These are phyloP conservation scores for Alviniconcha marisindica DNA, from an alignment of 1,140 invertebrate species.

Conservation along the genomic window DNA sequence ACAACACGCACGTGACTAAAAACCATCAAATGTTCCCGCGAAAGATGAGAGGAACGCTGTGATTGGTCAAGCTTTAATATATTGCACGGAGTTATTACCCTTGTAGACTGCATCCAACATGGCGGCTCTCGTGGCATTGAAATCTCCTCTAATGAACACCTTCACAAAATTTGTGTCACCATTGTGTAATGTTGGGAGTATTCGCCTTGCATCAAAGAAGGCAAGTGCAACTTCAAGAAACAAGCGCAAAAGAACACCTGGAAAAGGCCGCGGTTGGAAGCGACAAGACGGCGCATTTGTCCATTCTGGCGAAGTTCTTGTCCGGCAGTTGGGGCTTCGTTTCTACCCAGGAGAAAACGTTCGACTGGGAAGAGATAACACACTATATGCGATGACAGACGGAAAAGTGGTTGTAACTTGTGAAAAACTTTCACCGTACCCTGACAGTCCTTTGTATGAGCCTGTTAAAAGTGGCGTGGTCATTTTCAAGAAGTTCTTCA, in stretches of 20 bases:
- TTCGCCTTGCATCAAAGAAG: conserved; percentile 31
- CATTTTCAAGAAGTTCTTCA: conserved; percentile 64
- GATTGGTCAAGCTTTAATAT: background rate
- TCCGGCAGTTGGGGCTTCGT: conserved; percentile 59
- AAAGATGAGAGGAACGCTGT: background rate
- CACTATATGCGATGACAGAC: conserved; percentile 58
- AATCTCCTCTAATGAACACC: background rate
- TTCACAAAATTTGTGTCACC: conserved; percentile 10
- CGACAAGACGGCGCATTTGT: conserved; percentile 62
- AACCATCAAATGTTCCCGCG: conserved; percentile 17
- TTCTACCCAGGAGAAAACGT: conserved; percentile 68
- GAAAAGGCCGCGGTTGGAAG: conserved; percentile 48
- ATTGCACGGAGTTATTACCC: background rate
- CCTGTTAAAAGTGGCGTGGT: conserved; percentile 56
- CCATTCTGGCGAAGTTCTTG: conserved; percentile 62
- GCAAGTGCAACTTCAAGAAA: conserved; percentile 38
- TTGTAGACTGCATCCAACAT: conserved; percentile 7
- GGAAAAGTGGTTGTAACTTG: conserved; percentile 61
- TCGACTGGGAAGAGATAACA: conserved; percentile 50
- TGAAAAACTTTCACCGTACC: conserved; percentile 63
- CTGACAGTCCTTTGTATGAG: conserved; percentile 63
- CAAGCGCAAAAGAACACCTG: conserved; percentile 42
- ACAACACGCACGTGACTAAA: background rate
- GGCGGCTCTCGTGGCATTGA: conserved; percentile 36
- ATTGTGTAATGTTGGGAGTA: background rate